phyloP scores from a whole-genome alignment of 1,140 invertebrate genomes.

The Gryllus bimaculatus region DNA sequence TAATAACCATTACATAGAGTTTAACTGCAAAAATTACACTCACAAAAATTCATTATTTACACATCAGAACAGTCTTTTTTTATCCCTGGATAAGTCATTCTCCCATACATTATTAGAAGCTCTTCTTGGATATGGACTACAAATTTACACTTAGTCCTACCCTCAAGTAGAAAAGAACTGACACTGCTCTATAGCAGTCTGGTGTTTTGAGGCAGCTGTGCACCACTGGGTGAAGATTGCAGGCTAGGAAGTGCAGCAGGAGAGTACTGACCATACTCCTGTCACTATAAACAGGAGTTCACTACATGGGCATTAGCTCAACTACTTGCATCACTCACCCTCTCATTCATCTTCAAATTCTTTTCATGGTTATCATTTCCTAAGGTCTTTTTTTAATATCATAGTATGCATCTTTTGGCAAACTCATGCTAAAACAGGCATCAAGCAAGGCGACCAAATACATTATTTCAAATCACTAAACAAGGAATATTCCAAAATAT shows the following conservation, averaged over 20 bases:
- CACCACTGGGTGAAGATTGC: neutral
- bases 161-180: neutral
- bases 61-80: slow-evolving; percentile 2
- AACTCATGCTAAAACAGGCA: neutral
- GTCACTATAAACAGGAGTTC: neutral
- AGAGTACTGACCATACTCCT: neutral
- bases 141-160: neutral
- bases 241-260: neutral
- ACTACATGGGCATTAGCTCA: neutral
- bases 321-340: neutral
- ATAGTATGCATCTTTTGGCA: neutral
- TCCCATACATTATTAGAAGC: neutral
- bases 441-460: neutral
- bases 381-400: neutral
- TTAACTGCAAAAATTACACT: slow-evolving; percentile 2
- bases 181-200: neutral
- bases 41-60: neutral
- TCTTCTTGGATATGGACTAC: slow-evolving; percentile 1
- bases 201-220: neutral
- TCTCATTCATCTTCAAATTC: neutral
- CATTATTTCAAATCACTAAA: neutral
- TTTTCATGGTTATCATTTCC: neutral
- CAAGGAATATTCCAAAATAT: neutral
- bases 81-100: slow-evolving; percentile 4
- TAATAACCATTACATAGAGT: slow-evolving; percentile 1